phyloP scores from a whole-genome alignment of 2,888 invertebrate genomes.

The Noctua comes region DNA sequence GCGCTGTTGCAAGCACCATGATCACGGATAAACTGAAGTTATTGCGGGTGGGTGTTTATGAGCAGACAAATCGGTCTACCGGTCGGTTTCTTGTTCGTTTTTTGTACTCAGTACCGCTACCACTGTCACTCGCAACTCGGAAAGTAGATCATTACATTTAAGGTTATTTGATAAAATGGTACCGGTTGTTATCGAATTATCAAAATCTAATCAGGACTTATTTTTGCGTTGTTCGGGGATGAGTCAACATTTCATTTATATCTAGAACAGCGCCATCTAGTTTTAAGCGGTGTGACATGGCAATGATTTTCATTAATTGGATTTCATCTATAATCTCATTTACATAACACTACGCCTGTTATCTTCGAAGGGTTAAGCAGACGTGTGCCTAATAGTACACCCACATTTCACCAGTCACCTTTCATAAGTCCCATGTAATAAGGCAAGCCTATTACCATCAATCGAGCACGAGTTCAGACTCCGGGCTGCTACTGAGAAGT shows the following conservation, averaged over 20 bases:
- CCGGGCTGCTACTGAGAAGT: neutral
- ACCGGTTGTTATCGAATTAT: constrained; percentile 1
- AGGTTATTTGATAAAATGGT: neutral
- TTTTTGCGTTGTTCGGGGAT: neutral
- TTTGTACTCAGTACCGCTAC: too few species aligned
- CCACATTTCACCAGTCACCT: neutral
- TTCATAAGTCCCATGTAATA: neutral
- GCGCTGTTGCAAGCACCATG: too few species aligned
- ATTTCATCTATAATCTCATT: neutral
- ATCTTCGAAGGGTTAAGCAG: neutral
- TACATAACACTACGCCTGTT: neutral
- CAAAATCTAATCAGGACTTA: constrained; percentile 16
- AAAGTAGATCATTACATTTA: constrained; percentile 9
- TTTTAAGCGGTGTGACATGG: neutral
- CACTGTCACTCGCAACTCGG: too few species aligned
- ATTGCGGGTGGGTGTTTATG: too few species aligned
- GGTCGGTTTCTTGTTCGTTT: too few species aligned
- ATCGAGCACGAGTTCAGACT: neutral
- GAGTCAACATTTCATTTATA: neutral
- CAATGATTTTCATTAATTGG: neutral
- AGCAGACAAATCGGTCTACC: too few species aligned
- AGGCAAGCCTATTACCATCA: neutral
- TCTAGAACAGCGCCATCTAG: constrained; percentile 38
- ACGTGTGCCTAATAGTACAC: neutral
- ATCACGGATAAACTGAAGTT: too few species aligned